phyloP scores from a whole-genome alignment of 1,140 invertebrate genomes.

The Zaprionus inermis region DNA sequence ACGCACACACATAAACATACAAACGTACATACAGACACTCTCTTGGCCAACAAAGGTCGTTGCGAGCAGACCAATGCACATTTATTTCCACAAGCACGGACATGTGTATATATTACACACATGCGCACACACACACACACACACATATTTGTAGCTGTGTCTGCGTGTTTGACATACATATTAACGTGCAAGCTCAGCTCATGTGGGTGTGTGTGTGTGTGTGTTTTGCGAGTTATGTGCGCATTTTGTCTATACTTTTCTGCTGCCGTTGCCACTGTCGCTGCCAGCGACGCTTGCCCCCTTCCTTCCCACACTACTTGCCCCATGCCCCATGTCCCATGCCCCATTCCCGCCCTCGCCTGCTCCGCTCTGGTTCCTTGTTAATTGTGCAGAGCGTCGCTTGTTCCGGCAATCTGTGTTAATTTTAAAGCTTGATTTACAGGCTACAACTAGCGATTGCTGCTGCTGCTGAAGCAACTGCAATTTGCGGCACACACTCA shows the following conservation, averaged over 20 bases:
- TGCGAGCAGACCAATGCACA: slow-evolving; percentile 71
- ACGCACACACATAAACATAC: slow-evolving; percentile 32
- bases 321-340: not conserved
- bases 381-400: slow-evolving; percentile 80
- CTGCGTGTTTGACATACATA: not conserved
- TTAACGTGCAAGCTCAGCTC: not conserved
- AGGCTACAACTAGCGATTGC: slow-evolving; percentile 57
- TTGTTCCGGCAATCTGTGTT: slow-evolving; percentile 81
- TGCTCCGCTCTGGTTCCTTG: slow-evolving; percentile 70
- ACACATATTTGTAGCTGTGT: slow-evolving; percentile 6
- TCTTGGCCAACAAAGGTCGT: slow-evolving; percentile 74
- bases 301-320: not conserved
- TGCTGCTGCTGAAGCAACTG: slow-evolving; percentile 41
- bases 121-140: too few relatives aligned
- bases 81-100: slow-evolving; percentile 50
- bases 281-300: not conserved
- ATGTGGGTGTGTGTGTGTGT: not conserved
- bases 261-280: slow-evolving; percentile 12
- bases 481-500: slow-evolving; percentile 52
- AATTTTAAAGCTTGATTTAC: slow-evolving; percentile 82
- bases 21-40: slow-evolving; percentile 33
- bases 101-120: slow-evolving; percentile 3
- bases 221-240: slow-evolving; percentile 17
- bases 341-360: not conserved
- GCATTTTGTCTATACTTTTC: slow-evolving; percentile 57